phyloP scores from a whole-genome alignment of 2,797 vertebrate genomes.

The Otolemur crassicaudatus region DNA sequence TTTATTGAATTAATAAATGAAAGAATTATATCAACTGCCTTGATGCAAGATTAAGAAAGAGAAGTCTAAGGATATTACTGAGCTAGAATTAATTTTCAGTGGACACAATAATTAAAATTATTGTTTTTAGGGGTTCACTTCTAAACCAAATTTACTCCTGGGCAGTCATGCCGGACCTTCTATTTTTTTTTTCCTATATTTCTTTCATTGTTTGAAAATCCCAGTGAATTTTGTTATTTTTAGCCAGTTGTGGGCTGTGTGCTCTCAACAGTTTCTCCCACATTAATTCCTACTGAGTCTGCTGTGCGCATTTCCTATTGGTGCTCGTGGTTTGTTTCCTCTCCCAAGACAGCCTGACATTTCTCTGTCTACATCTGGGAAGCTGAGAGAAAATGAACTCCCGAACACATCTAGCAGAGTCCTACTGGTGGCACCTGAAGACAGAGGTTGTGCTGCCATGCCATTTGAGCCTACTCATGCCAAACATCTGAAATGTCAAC shows the following conservation, averaged over 20 bases:
- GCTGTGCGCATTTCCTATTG: neutral
- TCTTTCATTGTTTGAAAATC: slow-evolving; percentile 17
- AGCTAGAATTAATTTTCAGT: slow-evolving; percentile 8
- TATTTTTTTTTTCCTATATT: slow-evolving; percentile 16
- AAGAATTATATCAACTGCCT: neutral
- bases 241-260: neutral
- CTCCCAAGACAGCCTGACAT: neutral
- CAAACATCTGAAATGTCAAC: neutral
- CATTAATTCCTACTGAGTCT: neutral
- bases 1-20: neutral
- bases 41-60: neutral
- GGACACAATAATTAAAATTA: neutral
- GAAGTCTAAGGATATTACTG: neutral
- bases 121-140: neutral
- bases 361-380: neutral
- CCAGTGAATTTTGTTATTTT: slow-evolving; percentile 47
- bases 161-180: neutral
- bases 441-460: neutral
- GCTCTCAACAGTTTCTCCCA: neutral
- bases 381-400: neutral
- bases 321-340: neutral
- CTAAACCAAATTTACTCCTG: neutral
- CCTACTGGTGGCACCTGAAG: neutral
- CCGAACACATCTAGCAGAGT: neutral
- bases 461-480: neutral